Evolutionary conservation across 2,888 invertebrate species (phyloP).

Genomic region (Andrena fulva): DNA sequence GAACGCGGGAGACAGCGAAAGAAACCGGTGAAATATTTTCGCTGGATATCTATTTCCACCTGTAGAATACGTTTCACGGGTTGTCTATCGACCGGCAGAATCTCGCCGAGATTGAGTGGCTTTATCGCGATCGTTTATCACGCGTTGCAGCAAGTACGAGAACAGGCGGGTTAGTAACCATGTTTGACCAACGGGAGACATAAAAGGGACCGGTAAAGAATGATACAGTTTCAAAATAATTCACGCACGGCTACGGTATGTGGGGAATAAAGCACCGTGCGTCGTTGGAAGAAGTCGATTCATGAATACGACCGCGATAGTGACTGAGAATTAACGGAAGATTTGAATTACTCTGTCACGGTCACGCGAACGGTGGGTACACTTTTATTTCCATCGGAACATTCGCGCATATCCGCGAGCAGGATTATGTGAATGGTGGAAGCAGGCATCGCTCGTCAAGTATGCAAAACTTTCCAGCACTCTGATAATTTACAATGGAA

Average conservation of each 20-base stretch:
- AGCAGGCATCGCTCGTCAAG: conserved; percentile 66
- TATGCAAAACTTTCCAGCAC: conserved; percentile 74
- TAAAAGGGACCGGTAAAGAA: background rate
- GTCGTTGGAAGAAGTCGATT: background rate
- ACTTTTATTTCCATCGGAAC: conserved; percentile 49
- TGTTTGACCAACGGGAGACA: background rate
- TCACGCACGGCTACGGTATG: background rate
- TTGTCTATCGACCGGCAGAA: conserved; percentile 42
- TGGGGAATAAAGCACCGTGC: too few species aligned
- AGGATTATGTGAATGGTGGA: conserved; percentile 20
- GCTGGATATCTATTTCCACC: conserved; percentile 60
- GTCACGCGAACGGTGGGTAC: background rate
- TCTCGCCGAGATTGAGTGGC: conserved; percentile 55
- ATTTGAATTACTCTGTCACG: background rate
- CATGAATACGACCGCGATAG: background rate
- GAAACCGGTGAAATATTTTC: conserved; percentile 37
- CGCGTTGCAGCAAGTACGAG: conserved; percentile 26
- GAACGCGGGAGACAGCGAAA: conserved; percentile 26
- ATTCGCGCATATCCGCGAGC: background rate
- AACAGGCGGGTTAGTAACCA: conserved; percentile 10
- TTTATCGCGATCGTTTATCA: conserved; percentile 53
- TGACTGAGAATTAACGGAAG: background rate
- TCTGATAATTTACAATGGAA: conserved; percentile 74
- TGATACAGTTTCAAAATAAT: background rate
- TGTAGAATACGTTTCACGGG: conserved; percentile 56